Conservation (phyloP, 1,140 invertebrate genomes). For the Battus philenor region DNA sequence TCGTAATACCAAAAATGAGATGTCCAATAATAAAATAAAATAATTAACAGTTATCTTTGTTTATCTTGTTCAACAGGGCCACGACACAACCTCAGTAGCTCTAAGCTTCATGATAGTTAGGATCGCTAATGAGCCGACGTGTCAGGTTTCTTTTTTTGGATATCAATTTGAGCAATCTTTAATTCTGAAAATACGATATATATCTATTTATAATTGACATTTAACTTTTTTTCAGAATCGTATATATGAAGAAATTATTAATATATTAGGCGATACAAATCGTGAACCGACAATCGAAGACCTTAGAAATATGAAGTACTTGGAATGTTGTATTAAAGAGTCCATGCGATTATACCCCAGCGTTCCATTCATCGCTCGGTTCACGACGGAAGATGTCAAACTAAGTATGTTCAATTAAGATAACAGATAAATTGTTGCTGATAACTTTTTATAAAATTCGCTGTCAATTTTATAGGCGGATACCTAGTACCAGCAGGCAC, state of each 20-base stretch:
- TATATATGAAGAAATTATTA: slow-evolving; percentile 31
- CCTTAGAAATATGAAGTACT: slow-evolving; percentile 81
- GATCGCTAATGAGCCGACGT: slow-evolving; percentile 33
- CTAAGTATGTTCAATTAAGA: slow-evolving; percentile 64
- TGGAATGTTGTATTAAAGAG: slow-evolving; percentile 85
- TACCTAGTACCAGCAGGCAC: slow-evolving; percentile 73
- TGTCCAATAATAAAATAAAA: background rate
- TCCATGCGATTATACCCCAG: slow-evolving; percentile 82
- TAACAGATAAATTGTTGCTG: background rate
- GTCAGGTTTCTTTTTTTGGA: too few relatives aligned
- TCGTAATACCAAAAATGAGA: background rate
- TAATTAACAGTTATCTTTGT: background rate
- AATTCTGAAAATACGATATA: background rate
- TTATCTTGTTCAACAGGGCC: slow-evolving; percentile 27
- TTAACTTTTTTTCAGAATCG: too few relatives aligned
- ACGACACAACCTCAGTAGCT: slow-evolving; percentile 37
- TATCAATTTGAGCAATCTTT: background rate
- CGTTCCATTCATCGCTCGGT: slow-evolving; percentile 82
- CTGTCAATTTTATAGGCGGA: slow-evolving; percentile 49
- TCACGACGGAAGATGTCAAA: slow-evolving; percentile 76
- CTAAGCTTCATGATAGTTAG: slow-evolving; percentile 37
- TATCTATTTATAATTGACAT: too few relatives aligned
- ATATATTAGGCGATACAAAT: slow-evolving; percentile 60
- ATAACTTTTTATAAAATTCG: background rate
- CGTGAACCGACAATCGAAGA: slow-evolving; percentile 78